Conservation (phyloP, 2,797 vertebrate genomes). For the Kryptolebias ocellatus region DNA sequence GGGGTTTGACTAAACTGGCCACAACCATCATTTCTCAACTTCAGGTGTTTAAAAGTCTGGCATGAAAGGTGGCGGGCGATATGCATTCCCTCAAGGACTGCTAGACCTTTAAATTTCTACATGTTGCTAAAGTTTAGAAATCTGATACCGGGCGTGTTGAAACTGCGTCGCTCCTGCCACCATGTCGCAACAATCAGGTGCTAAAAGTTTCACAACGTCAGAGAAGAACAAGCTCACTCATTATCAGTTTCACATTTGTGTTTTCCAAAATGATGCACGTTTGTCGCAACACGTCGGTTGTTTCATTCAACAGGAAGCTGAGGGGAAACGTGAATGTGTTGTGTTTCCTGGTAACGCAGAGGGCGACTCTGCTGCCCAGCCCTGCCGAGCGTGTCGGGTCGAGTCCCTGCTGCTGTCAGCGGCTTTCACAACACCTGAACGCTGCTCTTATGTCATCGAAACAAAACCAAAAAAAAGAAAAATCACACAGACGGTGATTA, state of each 20-base stretch:
- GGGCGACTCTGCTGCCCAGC: conserved; percentile 43
- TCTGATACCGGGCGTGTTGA: neutral
- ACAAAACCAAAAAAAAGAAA: no score
- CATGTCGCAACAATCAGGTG: neutral
- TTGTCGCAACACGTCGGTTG: neutral
- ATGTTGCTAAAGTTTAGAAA: no score
- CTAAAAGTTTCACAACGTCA: neutral
- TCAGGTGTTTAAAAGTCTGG: no score
- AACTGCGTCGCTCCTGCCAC: neutral
- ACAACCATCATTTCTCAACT: no score
- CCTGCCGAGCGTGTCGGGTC: conserved; percentile 55
- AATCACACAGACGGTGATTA: conserved; percentile 11
- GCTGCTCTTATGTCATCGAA: no score
- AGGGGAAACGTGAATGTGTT: neutral
- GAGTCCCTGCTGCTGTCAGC: conserved; percentile 50
- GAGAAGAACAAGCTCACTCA: conserved; percentile 14
- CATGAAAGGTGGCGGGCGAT: no score
- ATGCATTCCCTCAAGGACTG: no score
- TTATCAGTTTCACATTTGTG: conserved; percentile 2
- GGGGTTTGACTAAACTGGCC: no score
- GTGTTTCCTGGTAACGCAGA: conserved; percentile 2
- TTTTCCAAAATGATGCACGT: neutral
- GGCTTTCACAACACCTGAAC: conserved; percentile 50
- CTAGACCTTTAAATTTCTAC: no score
- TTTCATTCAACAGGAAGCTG: conserved; percentile 7